Evolutionary conservation across 2,888 invertebrate genomes (phyloP), one percentile per base, ranked within the genome.

Genomic region (Idaea dimidiata): DNA sequence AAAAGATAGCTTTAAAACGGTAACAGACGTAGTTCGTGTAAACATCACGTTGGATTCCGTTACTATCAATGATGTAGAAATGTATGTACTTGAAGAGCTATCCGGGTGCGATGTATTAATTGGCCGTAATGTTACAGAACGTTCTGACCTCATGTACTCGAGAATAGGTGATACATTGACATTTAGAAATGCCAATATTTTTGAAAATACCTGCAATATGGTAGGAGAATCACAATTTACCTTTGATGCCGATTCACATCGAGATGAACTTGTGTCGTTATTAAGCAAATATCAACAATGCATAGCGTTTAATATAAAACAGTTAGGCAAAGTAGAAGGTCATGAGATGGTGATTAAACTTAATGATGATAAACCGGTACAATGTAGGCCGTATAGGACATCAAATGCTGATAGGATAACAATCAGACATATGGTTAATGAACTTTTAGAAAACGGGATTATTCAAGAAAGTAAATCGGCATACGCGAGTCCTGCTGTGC

Each of bases 41-140:
- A 10, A 31, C 1, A 6, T 57, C 6, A 24, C 6, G 6, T 6
- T 57, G 16, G 57, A 57, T 31, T 8, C 31, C 8, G 31, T 57
- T 10, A n/a, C 5, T 7, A 24, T 57, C 31, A 24, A 24, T 24
- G 16, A 24, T 1, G 31, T 57, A 8, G 57, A 57, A 8, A 31
- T 57, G 24, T 57, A 57, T 31, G 32, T 57, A 10, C 31, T 57
- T 3, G 57, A 57, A 6, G 31, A 24, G 10, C 57, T 57, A 6
- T 7, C 57, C 0, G 31, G 57, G 6, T 57, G 57, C 18, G 57
- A 57, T 16, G 10, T 57, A 17, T 31, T 57, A 14, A 31, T 57
- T 17, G 57, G 57, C 4, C 24, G 57, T 5, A 57, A 57, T 16
- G 24, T 57, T n/a, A 57, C 59, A 56, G n/a, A 14, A 57, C 31